Percentiles rank a stretch among this genome's conserved stretches.
phyloP scores from a whole-genome alignment of 2,888 invertebrate genomes.

The Rhagonycha fulva region DNA sequence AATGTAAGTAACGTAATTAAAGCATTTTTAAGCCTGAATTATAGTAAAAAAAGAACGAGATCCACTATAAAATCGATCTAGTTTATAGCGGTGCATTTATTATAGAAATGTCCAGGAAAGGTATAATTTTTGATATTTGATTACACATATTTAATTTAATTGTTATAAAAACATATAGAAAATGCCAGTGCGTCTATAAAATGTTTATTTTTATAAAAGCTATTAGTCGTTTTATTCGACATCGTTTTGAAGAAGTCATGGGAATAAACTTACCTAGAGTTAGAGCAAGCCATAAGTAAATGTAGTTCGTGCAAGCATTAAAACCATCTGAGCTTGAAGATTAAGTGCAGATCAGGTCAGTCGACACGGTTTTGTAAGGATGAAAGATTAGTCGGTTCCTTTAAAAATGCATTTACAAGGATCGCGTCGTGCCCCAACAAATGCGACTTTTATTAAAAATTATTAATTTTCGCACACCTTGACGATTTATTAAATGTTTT shows the following conservation, averaged over 20 bases:
- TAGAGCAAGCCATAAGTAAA: constrained; percentile 3
- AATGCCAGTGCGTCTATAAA: background rate
- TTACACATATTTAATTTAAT: background rate
- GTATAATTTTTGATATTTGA: background rate
- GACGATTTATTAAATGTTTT: background rate
- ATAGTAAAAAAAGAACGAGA: background rate
- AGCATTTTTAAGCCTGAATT: background rate
- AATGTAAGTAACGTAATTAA: background rate
- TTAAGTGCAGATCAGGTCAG: constrained; percentile 7
- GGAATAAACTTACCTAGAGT: constrained; percentile 6
- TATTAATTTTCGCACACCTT: background rate
- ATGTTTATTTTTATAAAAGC: background rate
- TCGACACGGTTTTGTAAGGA: constrained; percentile 11
- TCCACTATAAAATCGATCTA: background rate
- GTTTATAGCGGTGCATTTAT: background rate
- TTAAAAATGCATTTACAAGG: background rate
- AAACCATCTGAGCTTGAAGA: constrained; percentile 11
- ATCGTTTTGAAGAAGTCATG: constrained; percentile 6
- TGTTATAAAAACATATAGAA: background rate
- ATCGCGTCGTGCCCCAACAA: background rate
- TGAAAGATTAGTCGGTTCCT: constrained; percentile 5
- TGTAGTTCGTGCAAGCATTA: constrained; percentile 13
- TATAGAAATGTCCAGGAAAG: background rate
- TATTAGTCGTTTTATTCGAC: background rate
- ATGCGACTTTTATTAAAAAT: background rate